Evolutionary conservation across 2,797 vertebrate species (phyloP), one percentile per base, ranked within the genome.

Genomic region (Cynodonichthys magdalenae): DNA sequence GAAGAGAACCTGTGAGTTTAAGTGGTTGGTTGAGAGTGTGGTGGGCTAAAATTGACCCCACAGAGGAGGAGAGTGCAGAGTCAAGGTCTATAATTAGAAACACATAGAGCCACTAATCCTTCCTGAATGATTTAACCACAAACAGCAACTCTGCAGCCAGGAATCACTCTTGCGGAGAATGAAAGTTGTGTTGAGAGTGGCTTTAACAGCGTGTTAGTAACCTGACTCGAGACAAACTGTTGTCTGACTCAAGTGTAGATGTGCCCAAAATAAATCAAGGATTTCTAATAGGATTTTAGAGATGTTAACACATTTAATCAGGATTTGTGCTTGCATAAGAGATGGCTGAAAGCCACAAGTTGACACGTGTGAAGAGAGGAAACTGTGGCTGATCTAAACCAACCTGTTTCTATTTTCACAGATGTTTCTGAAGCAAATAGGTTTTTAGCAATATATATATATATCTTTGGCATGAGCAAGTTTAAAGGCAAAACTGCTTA

Each of bases 51-150:
- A 71, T 14, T 70, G 76, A 89, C 77, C 76, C 79, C 71, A 52
- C 73, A 20, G 68, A 66, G 75, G 80, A 85, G 72, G 74, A 73
- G 76, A 86, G 74, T n/a, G 72, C 72, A 66, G 77, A 67, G 74
- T 59, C 62, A 69, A 60, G 81, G 75, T 83, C 89, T 92, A 89
- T 90, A 92, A 93, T 92, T 92, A 90, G 90, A 90, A 89, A 89
- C 85, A 87, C 83, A 85, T 75, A 69, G 79, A 53, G 66, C 71
- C 84, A 80, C 88, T 91, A 92, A 93, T 92, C 90, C 86, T 69
- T 57, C 56, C 78, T 84, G 80, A 90, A 84, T 83, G 85, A 89
- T 90, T 85, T 84, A 85, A 82, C 81, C 79, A 81, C 82, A 87
- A 82, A 80, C 86, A 83, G 72, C 69, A 63, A 77, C 75, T 87